Evolutionary conservation across 2,888 invertebrate genomes (phyloP).

Genomic region (Rhogogaster chlorosoma): DNA sequence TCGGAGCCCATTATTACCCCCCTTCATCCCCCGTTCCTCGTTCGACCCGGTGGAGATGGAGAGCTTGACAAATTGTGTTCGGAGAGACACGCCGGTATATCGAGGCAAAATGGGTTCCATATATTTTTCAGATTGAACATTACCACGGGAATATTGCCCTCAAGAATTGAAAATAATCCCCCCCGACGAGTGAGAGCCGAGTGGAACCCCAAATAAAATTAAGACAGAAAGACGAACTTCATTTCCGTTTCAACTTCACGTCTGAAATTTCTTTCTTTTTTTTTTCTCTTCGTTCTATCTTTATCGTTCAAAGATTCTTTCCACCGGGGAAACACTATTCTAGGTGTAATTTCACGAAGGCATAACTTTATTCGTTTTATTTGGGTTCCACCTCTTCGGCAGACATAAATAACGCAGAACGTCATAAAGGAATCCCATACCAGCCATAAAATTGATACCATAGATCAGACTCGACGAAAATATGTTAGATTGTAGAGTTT

Average conservation of each 20-base stretch:
- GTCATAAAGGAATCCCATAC: conserved; percentile 71
- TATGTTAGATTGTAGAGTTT: conserved; percentile 58
- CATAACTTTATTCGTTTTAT: conserved; percentile 37
- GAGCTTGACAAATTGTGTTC: conserved; percentile 58
- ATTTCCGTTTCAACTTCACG: not conserved
- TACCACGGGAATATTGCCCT: conserved; percentile 57
- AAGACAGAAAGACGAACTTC: not conserved
- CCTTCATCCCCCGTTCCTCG: conserved; percentile 13
- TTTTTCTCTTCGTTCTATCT: not conserved
- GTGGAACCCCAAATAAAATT: not conserved
- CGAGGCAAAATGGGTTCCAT: conserved; percentile 57
- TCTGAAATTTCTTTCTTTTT: not conserved
- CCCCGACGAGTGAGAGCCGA: not conserved
- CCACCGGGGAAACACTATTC: conserved; percentile 18
- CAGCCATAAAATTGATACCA: conserved; percentile 71
- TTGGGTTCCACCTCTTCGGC: not conserved
- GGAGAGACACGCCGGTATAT: conserved; percentile 55
- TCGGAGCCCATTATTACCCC: conserved; percentile 53
- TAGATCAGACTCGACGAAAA: conserved; percentile 72
- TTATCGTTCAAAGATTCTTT: not conserved
- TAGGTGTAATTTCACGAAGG: conserved; percentile 23
- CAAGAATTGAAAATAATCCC: conserved; percentile 55
- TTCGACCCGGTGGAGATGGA: conserved; percentile 50
- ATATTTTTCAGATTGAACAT: conserved; percentile 59
- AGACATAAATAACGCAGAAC: conserved; percentile 70